Conservation (phyloP, 2,113 vertebrate genomes). For the Petaurus breviceps region DNA sequence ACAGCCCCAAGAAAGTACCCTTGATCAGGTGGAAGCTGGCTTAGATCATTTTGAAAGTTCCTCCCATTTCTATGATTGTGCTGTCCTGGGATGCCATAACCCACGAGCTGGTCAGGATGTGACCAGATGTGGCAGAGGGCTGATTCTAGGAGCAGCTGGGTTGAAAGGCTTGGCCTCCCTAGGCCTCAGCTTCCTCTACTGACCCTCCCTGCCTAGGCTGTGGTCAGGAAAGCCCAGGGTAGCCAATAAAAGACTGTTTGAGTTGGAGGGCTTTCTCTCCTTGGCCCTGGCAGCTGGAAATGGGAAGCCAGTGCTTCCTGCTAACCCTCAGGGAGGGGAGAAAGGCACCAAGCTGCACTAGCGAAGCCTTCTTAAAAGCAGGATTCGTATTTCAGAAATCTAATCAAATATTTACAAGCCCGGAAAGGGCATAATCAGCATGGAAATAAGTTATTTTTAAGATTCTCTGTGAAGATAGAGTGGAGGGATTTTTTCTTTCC, state of each 20-base stretch:
- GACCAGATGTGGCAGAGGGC: not conserved
- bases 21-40: not conserved
- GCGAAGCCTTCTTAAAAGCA: not conserved
- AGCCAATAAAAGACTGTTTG: rapidly evolving
- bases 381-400: slow-evolving; percentile 39
- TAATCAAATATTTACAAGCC: slow-evolving; percentile 44
- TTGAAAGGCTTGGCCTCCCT: not conserved
- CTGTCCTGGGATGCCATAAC: not conserved
- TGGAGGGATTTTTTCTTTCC: not conserved
- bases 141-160: not conserved
- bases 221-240: not conserved
- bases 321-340: not conserved
- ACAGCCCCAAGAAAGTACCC: not conserved
- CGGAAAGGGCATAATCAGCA: not conserved
- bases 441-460: not conserved
- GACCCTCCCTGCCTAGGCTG: rapidly evolving
- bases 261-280: not conserved
- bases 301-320: not conserved
- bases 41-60: not conserved
- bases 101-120: not conserved
- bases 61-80: not conserved
- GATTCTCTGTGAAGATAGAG: not conserved
- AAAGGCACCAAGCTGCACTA: rapidly evolving
- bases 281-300: no score
- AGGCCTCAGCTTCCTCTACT: not conserved